A percentile compares a stretch with the other conserved stretches of the same genome.
Conservation (phyloP, 2,113 vertebrate species). For the Rhea pennata region DNA sequence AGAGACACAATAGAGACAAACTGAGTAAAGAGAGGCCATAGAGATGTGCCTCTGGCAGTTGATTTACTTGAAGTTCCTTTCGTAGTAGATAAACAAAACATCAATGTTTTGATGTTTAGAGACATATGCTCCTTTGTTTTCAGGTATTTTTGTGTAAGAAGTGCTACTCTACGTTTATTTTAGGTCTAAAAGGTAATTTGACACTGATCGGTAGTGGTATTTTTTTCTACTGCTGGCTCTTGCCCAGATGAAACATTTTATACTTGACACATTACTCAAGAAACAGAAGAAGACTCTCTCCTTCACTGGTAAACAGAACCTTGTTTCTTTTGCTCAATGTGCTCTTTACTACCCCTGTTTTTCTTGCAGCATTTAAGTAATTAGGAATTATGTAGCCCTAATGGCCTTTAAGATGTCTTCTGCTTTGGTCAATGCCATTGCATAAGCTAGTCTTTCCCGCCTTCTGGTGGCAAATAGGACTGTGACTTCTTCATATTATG, state of each 20-base stretch:
- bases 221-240: slow-evolving; percentile 56
- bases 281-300: slow-evolving; percentile 1
- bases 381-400: background rate
- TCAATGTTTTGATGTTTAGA: background rate
- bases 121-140: background rate
- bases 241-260: slow-evolving; percentile 26
- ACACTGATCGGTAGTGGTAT: background rate
- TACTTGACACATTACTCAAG: slow-evolving; percentile 32
- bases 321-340: slow-evolving; percentile 14
- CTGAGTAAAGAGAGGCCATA: background rate
- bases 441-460: background rate
- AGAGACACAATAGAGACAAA: background rate
- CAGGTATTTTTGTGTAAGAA: background rate
- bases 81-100: background rate
- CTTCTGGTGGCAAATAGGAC: slow-evolving; percentile 46
- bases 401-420: slow-evolving; percentile 2
- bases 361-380: slow-evolving; percentile 3
- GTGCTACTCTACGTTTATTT: background rate
- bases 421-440: slow-evolving; percentile 36
- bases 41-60: background rate
- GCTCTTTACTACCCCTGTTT: slow-evolving; percentile 3
- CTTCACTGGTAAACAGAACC: background rate
- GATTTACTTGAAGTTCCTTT: background rate
- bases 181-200: background rate
- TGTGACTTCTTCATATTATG: slow-evolving; percentile 24